Base-by-base conservation (phyloP, 2,113 vertebrate genomes). In the Gnathonemus echidnorhynchus region DNA sequence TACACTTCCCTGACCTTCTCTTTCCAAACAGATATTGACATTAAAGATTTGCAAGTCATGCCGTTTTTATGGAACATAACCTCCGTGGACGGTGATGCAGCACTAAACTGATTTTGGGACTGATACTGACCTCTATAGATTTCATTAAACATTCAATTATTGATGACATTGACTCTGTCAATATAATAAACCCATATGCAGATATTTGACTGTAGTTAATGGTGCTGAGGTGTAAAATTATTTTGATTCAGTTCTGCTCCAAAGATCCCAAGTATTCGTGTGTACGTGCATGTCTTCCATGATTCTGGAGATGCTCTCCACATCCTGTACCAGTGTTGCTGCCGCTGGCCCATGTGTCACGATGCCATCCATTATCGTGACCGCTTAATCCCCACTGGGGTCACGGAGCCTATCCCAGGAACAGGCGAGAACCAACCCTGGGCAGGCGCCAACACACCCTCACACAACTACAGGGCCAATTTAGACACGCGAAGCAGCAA, bases 271-370 rank as follows among this genome's bases (percentile, higher is more conserved):
- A 52, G 15, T 89, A 91, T 91, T 90, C 21, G 83, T 87, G 90
- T 7, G 7, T 86, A 92, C 70, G 89, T n/a, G 88, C 88, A 91
- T 50, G 91, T 89, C 62, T 88, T 53, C 50, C 90, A 86, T 88
- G 89, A 88, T 70, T 80, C 53, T 90, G 70, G 80, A 39, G 42
- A 89, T 86, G 27, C 49, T 42, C 91, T 92, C 90, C 48, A 92
- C 92, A 56, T 58, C 66, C 52, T 31, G 5, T 46, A 88, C 74
- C 85, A 58, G 86, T 83, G 80, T n/a, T 85, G 24, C 39, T 46
- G 42, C 10, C 0, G 39, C 77, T 83, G 35, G 42, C 1, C 2
- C 17, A 11, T 45, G 77, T 17, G 2, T 39, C 39, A 45, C 0
- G 13, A 39, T 17, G 35, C 13, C 52, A 56, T 53, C 15, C 52